Base-by-base conservation (phyloP, 2,888 invertebrate genomes). In the Drosophila dives region DNA sequence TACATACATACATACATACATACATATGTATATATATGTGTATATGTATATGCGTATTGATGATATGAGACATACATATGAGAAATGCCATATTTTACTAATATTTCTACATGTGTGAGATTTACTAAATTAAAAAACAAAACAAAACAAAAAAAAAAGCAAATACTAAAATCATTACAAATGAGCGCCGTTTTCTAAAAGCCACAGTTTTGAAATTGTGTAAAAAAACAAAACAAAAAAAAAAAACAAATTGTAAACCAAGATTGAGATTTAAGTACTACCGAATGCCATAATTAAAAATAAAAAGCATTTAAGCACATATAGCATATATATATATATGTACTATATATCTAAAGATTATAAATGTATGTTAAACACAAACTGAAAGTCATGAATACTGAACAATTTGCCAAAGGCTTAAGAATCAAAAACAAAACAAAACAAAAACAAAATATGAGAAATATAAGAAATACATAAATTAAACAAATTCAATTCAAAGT, bases 341-440 rank as follows among this genome's bases (percentile, higher is more conserved):
- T 65, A 65, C 64, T 12, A 38, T 58, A 49, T 60, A 71, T 60
- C 59, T 61, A 73, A 77, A 67, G 78, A 64, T 60, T 69, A 64
- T 50, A 51, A 51, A 86, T 65, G 72, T 86, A 75, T 80, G 75
- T 83, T 86, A 69, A 81, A 83, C 69, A 78, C 64, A 74, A 80
- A 87, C 88, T 85, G 72, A 77, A 85, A 86, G 80, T 85, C 77
- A 87, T 75, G 72, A 75, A 89, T 79, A 86, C 75, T 84, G 85
- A 85, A 87, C 85, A 85, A 87, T 85, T 90, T 86, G 90, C 88
- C 87, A 90, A 90, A 87, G 90, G 87, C 90, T 81, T 77, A 77
- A 88, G 75, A 88, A 86, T 81, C 88, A 86, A 75, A 86, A 88
- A 77, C 59, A 60, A 56, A 64, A 67, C 66, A 62, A 68, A 67